phyloP scores from a whole-genome alignment of 2,888 invertebrate species.

The Tolmerus cingulatus region DNA sequence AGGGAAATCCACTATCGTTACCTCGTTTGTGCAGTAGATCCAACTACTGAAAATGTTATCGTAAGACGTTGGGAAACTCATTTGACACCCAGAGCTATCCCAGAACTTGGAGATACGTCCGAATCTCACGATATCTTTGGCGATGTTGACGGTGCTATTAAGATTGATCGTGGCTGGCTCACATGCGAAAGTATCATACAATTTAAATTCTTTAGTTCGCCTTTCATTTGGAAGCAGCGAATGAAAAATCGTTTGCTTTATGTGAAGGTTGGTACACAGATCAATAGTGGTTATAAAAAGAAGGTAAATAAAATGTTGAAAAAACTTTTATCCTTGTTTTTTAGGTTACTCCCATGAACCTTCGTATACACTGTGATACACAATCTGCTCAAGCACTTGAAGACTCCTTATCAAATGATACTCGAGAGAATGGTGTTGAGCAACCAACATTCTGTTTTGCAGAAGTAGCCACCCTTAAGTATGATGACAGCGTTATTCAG shows the following conservation, averaged over 20 bases:
- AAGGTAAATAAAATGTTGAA: background rate
- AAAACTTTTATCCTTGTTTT: background rate
- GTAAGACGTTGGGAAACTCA: conserved; percentile 85
- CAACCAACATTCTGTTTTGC: conserved; percentile 65
- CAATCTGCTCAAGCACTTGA: conserved; percentile 62
- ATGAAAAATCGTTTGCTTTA: conserved; percentile 73
- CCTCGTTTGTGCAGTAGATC: conserved; percentile 75
- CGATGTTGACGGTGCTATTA: conserved; percentile 67
- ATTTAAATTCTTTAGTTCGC: conserved; percentile 81
- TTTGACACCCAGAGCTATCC: conserved; percentile 72
- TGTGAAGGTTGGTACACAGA: conserved; percentile 68
- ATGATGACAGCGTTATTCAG: conserved; percentile 71
- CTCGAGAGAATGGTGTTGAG: conserved; percentile 67
- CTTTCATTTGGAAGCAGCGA: conserved; percentile 78
- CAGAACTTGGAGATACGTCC: conserved; percentile 57
- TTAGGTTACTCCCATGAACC: conserved; percentile 74
- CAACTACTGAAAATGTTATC: conserved; percentile 66
- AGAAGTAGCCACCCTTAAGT: conserved; percentile 74
- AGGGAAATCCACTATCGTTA: conserved; percentile 78
- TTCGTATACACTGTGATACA: conserved; percentile 65
- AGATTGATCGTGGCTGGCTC: conserved; percentile 83
- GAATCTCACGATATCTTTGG: conserved; percentile 71
- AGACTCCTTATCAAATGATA: conserved; percentile 72
- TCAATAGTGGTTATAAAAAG: background rate
- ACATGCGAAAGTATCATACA: conserved; percentile 84